Percentiles rank a stretch among this genome's conserved stretches.
These are phyloP conservation scores for Kryphioiulus occultus DNA, from an alignment of 2,888 invertebrate species.

Conservation along the genomic window DNA sequence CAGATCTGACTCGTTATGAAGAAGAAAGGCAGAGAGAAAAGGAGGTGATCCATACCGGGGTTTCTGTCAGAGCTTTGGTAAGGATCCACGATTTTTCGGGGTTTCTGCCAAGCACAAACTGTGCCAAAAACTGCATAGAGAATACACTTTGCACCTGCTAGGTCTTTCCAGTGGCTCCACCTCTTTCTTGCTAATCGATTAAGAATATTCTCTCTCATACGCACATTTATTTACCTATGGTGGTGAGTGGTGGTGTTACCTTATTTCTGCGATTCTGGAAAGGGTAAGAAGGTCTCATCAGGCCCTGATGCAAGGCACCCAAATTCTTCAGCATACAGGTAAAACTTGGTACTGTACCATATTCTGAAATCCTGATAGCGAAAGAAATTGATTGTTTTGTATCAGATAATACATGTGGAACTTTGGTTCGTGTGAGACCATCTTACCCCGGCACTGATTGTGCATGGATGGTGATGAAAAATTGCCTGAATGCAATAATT, in stretches of 20 bases:
- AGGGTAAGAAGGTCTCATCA: neutral
- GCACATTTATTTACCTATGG: neutral
- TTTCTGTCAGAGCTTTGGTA: conserved; percentile 55
- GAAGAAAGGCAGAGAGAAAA: conserved; percentile 53
- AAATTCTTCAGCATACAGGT: neutral
- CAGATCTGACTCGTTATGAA: conserved; percentile 52
- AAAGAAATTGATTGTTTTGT: too few species aligned
- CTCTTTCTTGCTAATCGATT: conserved; percentile 11
- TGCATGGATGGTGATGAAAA: neutral
- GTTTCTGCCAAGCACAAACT: conserved; percentile 37
- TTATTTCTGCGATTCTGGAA: neutral
- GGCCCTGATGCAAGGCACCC: neutral
- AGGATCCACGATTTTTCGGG: conserved; percentile 48
- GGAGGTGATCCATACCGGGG: conserved; percentile 54
- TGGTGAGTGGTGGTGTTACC: conserved; percentile 32
- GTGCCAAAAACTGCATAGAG: conserved; percentile 16
- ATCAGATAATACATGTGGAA: too few species aligned
- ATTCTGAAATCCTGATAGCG: neutral
- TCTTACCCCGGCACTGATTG: neutral
- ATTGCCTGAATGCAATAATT: neutral
- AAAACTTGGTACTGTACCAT: too few species aligned
- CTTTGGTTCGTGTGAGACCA: neutral
- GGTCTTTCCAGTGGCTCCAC: conserved; percentile 16
- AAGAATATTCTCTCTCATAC: neutral
- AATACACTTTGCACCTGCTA: conserved; percentile 36